A percentile compares a stretch with the other conserved stretches of the same genome.
These are phyloP conservation scores for Choristoneura fumiferana DNA, from an alignment of 1,140 invertebrate species.

Conservation along the genomic window DNA sequence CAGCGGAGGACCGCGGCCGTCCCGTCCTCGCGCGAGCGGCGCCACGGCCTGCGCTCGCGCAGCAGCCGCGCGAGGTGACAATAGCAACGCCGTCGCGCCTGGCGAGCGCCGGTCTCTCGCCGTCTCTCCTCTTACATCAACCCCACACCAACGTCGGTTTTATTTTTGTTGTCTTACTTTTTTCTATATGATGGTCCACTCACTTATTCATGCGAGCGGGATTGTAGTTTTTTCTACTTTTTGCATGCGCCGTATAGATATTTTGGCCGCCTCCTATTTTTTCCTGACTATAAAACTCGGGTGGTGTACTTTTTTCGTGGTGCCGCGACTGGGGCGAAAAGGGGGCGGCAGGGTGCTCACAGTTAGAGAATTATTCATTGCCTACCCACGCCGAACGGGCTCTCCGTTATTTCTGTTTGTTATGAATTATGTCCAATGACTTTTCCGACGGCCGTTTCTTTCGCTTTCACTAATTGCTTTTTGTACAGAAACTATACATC, in stretches of 20 bases:
- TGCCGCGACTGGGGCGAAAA: slow-evolving; percentile 47
- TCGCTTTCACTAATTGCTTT: slow-evolving; percentile 75
- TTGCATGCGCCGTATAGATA: slow-evolving; percentile 71
- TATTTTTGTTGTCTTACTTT: slow-evolving; percentile 69
- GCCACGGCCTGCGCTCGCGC: slow-evolving; percentile 17
- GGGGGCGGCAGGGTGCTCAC: slow-evolving; percentile 63
- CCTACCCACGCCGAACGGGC: slow-evolving; percentile 71
- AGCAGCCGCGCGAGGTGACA: not conserved
- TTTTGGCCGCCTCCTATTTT: slow-evolving; percentile 76
- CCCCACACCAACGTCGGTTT: slow-evolving; percentile 36
- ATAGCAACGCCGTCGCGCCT: slow-evolving; percentile 6
- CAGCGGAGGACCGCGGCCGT: too few relatives aligned
- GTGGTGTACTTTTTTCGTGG: slow-evolving; percentile 73
- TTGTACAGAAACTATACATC: slow-evolving; percentile 73
- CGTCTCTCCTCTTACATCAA: slow-evolving; percentile 36
- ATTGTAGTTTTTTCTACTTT: slow-evolving; percentile 74
- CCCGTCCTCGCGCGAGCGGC: slow-evolving; percentile 22
- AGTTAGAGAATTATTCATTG: slow-evolving; percentile 77
- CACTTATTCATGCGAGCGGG: slow-evolving; percentile 76
- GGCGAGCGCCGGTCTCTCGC: slow-evolving; percentile 8
- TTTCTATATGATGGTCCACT: slow-evolving; percentile 75
- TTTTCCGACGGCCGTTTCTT: slow-evolving; percentile 73
- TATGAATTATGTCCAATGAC: slow-evolving; percentile 77
- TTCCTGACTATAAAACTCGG: slow-evolving; percentile 74
- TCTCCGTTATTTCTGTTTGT: slow-evolving; percentile 76